These are phyloP conservation scores for Pseudochromis fuscus DNA, from an alignment of 2,797 vertebrate genomes.

Conservation along the genomic window DNA sequence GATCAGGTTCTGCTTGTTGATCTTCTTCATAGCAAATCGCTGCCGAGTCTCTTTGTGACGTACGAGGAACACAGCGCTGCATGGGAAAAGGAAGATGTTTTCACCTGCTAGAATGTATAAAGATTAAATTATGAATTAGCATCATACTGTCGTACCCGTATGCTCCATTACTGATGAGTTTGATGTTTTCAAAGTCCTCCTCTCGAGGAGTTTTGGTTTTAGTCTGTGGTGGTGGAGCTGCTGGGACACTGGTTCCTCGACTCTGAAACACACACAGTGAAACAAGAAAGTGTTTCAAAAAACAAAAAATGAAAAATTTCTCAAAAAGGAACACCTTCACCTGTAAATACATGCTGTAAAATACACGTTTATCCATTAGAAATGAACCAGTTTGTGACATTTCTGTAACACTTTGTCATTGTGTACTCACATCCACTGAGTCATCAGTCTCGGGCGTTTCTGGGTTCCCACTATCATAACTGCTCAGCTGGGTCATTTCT, in stretches of 20 bases:
- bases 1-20: constrained; percentile 98
- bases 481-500: constrained; percentile 99
- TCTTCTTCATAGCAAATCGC: constrained; percentile 99
- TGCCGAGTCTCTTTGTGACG: constrained; percentile 94
- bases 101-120: too few relatives aligned
- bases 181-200: constrained; percentile 97
- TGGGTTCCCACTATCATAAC: constrained; percentile 92
- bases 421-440: constrained; percentile 88
- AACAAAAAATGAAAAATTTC: too few relatives aligned
- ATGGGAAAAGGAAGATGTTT: neutral
- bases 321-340: too few relatives aligned
- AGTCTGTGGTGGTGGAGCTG: constrained; percentile 74
- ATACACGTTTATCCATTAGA: too few relatives aligned
- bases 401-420: too few relatives aligned
- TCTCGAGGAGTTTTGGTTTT: constrained; percentile 91
- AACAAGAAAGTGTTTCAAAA: neutral
- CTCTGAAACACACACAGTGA: constrained; percentile 77
- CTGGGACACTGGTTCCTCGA: constrained; percentile 82
- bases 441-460: constrained; percentile 96
- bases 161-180: constrained; percentile 97
- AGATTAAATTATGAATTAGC: neutral
- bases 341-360: too few relatives aligned
- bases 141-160: constrained; percentile 90
- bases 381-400: too few relatives aligned
- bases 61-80: constrained; percentile 93